phyloP scores from a whole-genome alignment of 2,888 invertebrate species.

The Standfussiana lucernea region DNA sequence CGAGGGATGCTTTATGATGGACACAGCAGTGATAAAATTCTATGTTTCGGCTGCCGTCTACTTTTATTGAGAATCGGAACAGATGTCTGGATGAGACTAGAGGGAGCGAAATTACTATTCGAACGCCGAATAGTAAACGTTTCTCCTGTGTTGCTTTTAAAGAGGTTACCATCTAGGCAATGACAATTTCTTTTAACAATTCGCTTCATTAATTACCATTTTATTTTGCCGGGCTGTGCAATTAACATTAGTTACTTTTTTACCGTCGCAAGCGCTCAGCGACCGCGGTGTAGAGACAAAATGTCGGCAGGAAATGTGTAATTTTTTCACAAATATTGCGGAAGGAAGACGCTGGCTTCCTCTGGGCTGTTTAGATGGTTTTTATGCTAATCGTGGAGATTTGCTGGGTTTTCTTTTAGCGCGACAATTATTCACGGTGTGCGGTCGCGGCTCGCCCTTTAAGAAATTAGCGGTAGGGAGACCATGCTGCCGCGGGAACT shows the following conservation, averaged over 20 bases:
- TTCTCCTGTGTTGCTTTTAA: conserved; percentile 68
- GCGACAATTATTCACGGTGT: conserved; percentile 86
- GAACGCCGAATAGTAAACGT: conserved; percentile 55
- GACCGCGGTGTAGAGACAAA: conserved; percentile 82
- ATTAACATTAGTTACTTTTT: conserved; percentile 87
- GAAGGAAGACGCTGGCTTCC: conserved; percentile 89
- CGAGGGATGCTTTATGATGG: conserved; percentile 87
- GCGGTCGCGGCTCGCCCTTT: conserved; percentile 77
- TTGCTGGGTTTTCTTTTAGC: conserved; percentile 87
- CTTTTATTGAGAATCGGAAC: conserved; percentile 86
- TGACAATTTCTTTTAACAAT: conserved; percentile 82
- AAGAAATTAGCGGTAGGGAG: conserved; percentile 81
- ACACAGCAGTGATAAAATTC: conserved; percentile 87
- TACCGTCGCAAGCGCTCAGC: conserved; percentile 76
- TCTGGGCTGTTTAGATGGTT: conserved; percentile 88
- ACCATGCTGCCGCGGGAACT: conserved; percentile 49
- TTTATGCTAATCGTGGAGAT: conserved; percentile 90
- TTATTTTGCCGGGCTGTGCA: conserved; percentile 83
- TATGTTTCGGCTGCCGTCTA: conserved; percentile 84
- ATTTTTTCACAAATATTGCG: conserved; percentile 90
- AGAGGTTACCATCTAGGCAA: conserved; percentile 70
- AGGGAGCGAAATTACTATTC: conserved; percentile 68
- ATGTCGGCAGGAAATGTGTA: conserved; percentile 88
- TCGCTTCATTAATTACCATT: conserved; percentile 85
- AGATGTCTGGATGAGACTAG: conserved; percentile 79